Conservation (phyloP, 2,888 invertebrate genomes). For the Carabus problematicus region DNA sequence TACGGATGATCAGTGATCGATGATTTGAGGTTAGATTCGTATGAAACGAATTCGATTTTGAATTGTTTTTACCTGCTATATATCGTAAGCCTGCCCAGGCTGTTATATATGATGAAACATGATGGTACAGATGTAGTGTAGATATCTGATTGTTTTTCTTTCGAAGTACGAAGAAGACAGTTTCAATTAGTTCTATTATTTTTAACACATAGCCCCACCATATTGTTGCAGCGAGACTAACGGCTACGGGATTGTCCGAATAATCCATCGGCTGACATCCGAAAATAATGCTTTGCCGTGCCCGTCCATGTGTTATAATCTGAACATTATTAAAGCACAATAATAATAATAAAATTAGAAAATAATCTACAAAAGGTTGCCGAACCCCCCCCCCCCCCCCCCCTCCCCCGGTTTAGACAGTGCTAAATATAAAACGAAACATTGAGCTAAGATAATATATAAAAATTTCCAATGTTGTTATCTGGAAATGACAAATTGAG, state of each 20-base stretch:
- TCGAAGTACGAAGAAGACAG: constrained; percentile 73
- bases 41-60: too few relatives aligned
- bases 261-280: constrained; percentile 77
- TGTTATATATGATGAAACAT: constrained; percentile 66
- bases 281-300: constrained; percentile 54
- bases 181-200: constrained; percentile 71
- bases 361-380: too few relatives aligned
- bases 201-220: constrained; percentile 73
- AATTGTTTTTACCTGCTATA: constrained; percentile 72
- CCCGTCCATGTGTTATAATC: too few relatives aligned
- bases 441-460: too few relatives aligned
- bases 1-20: too few relatives aligned
- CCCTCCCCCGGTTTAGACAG: too few relatives aligned
- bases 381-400: too few relatives aligned
- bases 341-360: too few relatives aligned
- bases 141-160: constrained; percentile 76
- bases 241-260: constrained; percentile 66
- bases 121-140: constrained; percentile 77
- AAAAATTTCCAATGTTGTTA: too few relatives aligned
- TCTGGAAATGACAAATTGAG: too few relatives aligned
- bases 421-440: too few relatives aligned
- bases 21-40: not conserved
- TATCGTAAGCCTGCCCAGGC: constrained; percentile 69
- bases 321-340: too few relatives aligned
- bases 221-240: constrained; percentile 62